phyloP scores from a whole-genome alignment of 2,888 invertebrate genomes.

The Yponomeuta sedellus region DNA sequence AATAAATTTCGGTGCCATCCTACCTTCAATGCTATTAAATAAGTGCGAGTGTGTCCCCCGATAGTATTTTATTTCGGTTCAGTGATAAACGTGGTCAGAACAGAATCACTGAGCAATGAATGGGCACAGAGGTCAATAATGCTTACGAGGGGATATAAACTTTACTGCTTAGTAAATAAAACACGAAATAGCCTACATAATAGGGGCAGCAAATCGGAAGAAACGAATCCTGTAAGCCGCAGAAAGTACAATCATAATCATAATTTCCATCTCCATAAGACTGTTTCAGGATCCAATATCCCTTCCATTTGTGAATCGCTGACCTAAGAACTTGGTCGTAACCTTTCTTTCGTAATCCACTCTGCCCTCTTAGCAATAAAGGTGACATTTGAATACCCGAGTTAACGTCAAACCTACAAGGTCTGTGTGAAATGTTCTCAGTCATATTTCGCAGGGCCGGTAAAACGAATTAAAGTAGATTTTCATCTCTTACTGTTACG shows the following conservation, averaged over 20 bases:
- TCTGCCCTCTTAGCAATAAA: neutral
- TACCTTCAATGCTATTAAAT: neutral
- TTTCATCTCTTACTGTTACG: neutral
- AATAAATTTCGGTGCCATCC: too few species aligned
- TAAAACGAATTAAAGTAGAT: neutral
- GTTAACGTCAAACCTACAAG: neutral
- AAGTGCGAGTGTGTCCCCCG: neutral
- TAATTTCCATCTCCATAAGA: slow-evolving; percentile 7
- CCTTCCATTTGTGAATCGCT: neutral
- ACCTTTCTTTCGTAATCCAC: neutral
- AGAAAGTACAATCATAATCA: slow-evolving; percentile 8
- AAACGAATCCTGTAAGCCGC: slow-evolving; percentile 5
- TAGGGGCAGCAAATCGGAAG: neutral
- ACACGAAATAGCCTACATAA: neutral
- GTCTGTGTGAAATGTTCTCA: slow-evolving; percentile 8
- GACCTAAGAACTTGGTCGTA: neutral
- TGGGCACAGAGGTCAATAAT: neutral
- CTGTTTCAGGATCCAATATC: slow-evolving; percentile 9
- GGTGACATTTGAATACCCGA: neutral
- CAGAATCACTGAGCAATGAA: neutral
- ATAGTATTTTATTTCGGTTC: neutral
- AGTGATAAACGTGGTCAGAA: neutral
- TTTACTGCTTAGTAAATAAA: neutral
- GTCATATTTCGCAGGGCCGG: neutral
- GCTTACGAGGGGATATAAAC: neutral